Base-by-base conservation (phyloP, 2,888 invertebrate genomes). In the Priocnemis perturbator region DNA sequence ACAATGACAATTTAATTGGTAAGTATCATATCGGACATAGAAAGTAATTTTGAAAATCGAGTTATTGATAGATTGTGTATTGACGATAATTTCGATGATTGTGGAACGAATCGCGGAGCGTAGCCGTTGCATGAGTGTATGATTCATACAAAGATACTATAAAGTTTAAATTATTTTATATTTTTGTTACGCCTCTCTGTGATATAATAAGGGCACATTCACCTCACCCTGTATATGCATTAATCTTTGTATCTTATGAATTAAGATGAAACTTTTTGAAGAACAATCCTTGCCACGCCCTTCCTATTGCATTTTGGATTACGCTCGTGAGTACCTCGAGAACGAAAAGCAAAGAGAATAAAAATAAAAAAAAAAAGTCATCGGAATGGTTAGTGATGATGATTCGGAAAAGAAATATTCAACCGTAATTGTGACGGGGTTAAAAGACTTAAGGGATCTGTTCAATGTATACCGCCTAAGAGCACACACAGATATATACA, bases 121-220 rank as follows among this genome's bases (percentile, higher is more conserved):
- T 83, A 79, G 78, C 69, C 68, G 75, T 81, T 81, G 81, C 79
- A 81, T 79, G 81, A 80, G 79, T 82, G 81, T 77, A 81, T 69
- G 78, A 82, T 79, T 82, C 76, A 81, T 80, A 81, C 75, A 76
- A 73, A 75, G 74, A 69, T 80, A 79, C 69, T 80, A 75, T 82
- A 81, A 85, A 79, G 73, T 81, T 85, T 77, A 82, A 86, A 86
- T 86, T 85, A 73, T 85, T 86, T 86, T 80, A 86, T 85, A 86
- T 86, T 84, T 86, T 86, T 86, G 82, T 87, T 87, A 86, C 85
- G 86, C 86, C 87, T 88, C 86, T 87, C 88, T 87, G 88, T 88
- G 88, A 88, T 88, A 88, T 84, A 81, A 86, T 85, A 87, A 85
- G 87, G 88, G 88, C 87, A 87, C 88, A 88, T 86, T 85, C 82